Conservation (phyloP, 1,140 invertebrate genomes). For the Magallana gigas region DNA sequence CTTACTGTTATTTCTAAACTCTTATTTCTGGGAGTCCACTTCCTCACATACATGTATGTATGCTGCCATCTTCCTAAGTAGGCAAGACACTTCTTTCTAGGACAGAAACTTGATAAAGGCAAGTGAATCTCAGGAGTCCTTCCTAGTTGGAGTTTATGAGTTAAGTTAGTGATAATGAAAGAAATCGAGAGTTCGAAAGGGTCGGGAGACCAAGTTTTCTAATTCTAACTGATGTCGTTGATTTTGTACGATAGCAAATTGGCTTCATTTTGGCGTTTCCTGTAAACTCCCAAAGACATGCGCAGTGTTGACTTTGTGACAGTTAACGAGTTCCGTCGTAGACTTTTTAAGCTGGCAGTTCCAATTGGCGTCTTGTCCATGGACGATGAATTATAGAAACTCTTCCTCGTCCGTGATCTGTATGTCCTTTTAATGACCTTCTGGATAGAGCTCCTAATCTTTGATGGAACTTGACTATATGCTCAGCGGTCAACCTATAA, state of each 20-base stretch:
- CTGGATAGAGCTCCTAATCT: background rate
- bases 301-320: background rate
- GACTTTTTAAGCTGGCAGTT: background rate
- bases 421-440: background rate
- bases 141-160: background rate
- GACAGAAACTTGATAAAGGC: background rate
- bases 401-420: background rate
- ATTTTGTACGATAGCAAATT: background rate
- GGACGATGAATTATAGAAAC: background rate
- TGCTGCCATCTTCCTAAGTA: too few species aligned
- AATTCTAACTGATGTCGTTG: background rate
- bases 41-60: too few species aligned
- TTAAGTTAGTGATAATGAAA: background rate
- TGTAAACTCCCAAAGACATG: background rate
- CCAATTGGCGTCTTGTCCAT: background rate
- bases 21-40: too few species aligned
- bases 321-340: background rate
- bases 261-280: background rate
- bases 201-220: too few species aligned
- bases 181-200: too few species aligned
- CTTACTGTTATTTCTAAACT: background rate
- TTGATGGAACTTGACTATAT: background rate
- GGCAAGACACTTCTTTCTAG: too few species aligned
- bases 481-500: background rate
- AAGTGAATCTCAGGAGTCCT: background rate